A percentile compares a stretch with the other conserved stretches of the same genome.
Evolutionary conservation across 2,113 vertebrate genomes (phyloP).

Genomic region (Progne subis): DNA sequence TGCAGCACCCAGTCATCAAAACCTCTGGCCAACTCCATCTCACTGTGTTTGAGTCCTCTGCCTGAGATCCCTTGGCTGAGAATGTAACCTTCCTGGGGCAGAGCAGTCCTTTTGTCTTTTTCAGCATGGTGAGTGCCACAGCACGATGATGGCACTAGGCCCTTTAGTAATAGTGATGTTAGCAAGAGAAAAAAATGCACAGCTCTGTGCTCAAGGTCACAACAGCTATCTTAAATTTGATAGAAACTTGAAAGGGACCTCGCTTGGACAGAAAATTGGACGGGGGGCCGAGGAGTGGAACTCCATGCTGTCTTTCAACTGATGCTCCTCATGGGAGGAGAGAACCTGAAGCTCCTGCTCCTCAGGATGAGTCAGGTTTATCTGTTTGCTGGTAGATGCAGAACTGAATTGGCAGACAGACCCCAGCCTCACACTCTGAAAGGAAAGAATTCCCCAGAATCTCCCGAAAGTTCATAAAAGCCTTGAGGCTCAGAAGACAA

Average conservation of each 20-base stretch:
- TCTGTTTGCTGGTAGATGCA: neutral
- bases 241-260: neutral
- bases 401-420: neutral
- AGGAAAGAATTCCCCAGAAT: neutral
- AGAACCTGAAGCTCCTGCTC: neutral
- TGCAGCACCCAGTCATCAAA: neutral
- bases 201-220: neutral
- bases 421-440: neutral
- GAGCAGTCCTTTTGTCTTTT: neutral
- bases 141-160: neutral
- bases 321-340: neutral
- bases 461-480: neutral
- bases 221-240: neutral
- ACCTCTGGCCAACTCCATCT: neutral
- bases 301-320: neutral
- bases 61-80: neutral
- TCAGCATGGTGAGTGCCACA: neutral
- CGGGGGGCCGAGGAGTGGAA: neutral
- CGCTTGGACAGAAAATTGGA: fast-evolving
- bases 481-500: neutral
- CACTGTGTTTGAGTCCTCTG: neutral
- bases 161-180: neutral
- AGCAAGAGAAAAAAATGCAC: neutral
- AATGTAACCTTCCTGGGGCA: neutral
- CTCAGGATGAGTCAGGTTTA: neutral